Evolutionary conservation across 2,797 vertebrate genomes (phyloP).

Genomic region (Myoxocephalus aenaeus): DNA sequence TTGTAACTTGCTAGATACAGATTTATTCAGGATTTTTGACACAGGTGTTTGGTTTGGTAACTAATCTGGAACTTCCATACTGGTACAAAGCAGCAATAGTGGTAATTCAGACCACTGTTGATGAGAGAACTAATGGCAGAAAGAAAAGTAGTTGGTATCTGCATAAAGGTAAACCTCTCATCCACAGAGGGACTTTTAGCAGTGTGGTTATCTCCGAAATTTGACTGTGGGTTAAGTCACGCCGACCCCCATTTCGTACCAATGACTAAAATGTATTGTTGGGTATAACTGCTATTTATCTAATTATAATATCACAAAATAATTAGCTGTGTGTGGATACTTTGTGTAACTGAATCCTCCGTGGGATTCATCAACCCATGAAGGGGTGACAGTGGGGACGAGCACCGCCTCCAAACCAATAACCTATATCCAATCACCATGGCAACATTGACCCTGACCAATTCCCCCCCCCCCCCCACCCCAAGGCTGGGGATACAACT

Average conservation of each 20-base stretch:
- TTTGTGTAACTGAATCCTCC: constrained; percentile 19
- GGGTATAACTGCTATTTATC: constrained; percentile 20
- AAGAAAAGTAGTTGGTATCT: not conserved
- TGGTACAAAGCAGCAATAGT: not conserved
- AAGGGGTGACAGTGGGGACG: constrained; percentile 24
- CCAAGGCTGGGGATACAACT: constrained; percentile 36
- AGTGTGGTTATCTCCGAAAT: not conserved
- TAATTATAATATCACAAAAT: constrained; percentile 28
- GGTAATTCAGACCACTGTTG: not conserved
- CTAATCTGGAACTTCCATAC: not conserved
- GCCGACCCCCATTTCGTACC: constrained; percentile 5
- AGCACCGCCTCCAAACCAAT: constrained; percentile 51
- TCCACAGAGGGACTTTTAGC: not conserved
- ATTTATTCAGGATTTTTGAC: not conserved
- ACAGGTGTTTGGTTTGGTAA: not conserved
- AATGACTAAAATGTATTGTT: constrained; percentile 24
- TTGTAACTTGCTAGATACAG: not conserved
- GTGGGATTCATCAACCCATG: constrained; percentile 8
- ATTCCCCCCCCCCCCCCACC: not conserved
- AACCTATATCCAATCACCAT: constrained; percentile 47
- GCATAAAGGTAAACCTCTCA: not conserved
- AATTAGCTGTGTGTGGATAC: constrained; percentile 17
- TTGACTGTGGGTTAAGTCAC: constrained; percentile 8
- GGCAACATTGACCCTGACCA: constrained; percentile 53
- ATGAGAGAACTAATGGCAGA: not conserved